Conservation (phyloP, 2,797 vertebrate genomes). For the Distichodus sexfasciatus region DNA sequence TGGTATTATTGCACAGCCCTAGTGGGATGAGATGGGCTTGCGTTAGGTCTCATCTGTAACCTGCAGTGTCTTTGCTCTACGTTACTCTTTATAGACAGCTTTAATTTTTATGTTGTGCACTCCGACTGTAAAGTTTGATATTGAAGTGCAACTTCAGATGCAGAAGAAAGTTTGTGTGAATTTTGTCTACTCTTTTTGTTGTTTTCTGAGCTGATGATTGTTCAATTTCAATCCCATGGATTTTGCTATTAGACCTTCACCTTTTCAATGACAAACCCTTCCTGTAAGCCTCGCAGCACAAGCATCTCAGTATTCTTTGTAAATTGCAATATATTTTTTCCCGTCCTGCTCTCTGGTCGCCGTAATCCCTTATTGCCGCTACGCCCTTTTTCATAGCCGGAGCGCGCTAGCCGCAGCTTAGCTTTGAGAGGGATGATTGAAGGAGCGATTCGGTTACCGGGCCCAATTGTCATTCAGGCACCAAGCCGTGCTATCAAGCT, state of each 20-base stretch:
- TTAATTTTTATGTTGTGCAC: too few species aligned
- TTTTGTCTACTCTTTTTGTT: neutral
- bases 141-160: too few species aligned
- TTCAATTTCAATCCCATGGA: neutral
- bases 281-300: neutral
- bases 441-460: neutral
- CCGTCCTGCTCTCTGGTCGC: neutral
- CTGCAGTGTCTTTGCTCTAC: too few species aligned
- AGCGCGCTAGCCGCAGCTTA: neutral
- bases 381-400: neutral
- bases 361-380: constrained; percentile 1
- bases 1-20: too few species aligned
- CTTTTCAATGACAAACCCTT: neutral
- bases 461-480: neutral
- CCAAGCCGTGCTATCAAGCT: neutral
- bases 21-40: too few species aligned
- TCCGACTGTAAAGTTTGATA: too few species aligned
- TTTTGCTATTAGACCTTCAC: neutral
- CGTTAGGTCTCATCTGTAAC: too few species aligned
- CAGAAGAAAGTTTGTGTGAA: too few species aligned
- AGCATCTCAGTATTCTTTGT: constrained; percentile 2
- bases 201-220: neutral
- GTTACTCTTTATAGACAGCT: too few species aligned
- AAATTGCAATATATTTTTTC: constrained; percentile 25
- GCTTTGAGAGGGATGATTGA: constrained; percentile 6